Evolutionary conservation across 1,140 invertebrate species (phyloP), one percentile per base, ranked within the genome.

Genomic region (Pissodes strobi): DNA sequence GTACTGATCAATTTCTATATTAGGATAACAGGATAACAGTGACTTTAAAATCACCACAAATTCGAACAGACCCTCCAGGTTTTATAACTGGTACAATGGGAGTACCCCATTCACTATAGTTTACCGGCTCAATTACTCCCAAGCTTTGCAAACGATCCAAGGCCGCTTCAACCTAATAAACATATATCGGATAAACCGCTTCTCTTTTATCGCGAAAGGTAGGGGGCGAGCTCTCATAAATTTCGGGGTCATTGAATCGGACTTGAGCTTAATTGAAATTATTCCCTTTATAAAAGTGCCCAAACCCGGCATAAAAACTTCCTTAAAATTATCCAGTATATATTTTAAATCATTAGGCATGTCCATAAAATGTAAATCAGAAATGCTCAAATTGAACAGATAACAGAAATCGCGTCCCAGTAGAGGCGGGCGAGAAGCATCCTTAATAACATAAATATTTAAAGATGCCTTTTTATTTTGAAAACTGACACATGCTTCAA

Each of bases 21-120:
- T 64, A 15, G 68, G 66, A 66, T 79, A n/a, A n/a, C n/a, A n/a
- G n/a, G n/a, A n/a, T 77, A 12, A 78, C 65, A 1, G 75, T 77
- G 52, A 73, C 69, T 53, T 76, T 73, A 81, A n/a, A n/a, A n/a
- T n/a, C n/a, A n/a, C n/a, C n/a, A n/a, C n/a, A n/a, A n/a, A n/a
- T n/a, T n/a, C n/a, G 21, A 19, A 77, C 66, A 1, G 68, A 67
- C n/a, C 77, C 78, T 46, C 76, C 73, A 21, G 70, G 72, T 69
- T 83, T 83, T 27, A 77, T 49, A 3, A 83, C 77, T 0, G 79
- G 69, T 0, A 82, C 79, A 8, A 83, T 70, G 0, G 76, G 79
- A n/a, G 78, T 72, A 5, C 74, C 78, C 77, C 76, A 82, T 25
- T 27, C 45, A 18, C 21, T 38, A 41, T 53, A 62, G 43, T 53